Evolutionary conservation across 2,888 invertebrate species (phyloP), one percentile per base, ranked within the genome.

Genomic region (Corbicula japonica): DNA sequence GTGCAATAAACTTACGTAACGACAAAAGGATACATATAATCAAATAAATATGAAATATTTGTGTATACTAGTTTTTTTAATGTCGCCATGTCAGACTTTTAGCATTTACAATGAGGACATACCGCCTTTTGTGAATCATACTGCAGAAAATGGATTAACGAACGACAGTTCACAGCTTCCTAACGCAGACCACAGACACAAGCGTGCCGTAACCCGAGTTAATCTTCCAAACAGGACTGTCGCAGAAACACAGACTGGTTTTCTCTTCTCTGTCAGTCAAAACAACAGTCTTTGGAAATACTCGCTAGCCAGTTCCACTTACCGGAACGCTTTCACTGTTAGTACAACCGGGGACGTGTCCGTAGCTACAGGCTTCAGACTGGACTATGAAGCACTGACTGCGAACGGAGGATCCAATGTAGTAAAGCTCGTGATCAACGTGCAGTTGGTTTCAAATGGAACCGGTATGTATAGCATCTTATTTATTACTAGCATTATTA

Each of bases 261-360:
- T 52, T 5, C 30, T 84, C 5, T 80, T 81, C 46, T 58, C 69
- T 3, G 50, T 74, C 0, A 18, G 35, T 6, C 34, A 52, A 12
- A 28, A 15, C 15, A 52, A 60, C 21, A 48, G 54, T 12, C 46
- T n/a, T 12, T 78, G 54, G 52, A 34, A 23, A 1, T 84, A 80
- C 52, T 28, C 48, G 4, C 71, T 84, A 12, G 50, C 50, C 2
- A 54, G 48, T 18, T 80, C 84, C 2, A 54, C 71, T 0, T 66
- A 61, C 28, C 48, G 68, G 48, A 78, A 84, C 35, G 72, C 74
- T 1, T 84, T 84, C 56, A 30, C 56, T 8, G 80, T 84, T 8
- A 41, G 48, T n/a, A 12, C 23, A 8, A 41, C 26, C 18, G 83
- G 80, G 4, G 52, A n/a, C 5, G 79, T 84, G 4, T 52, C 71